Percentiles rank a stretch among this genome's conserved stretches.
phyloP scores from a whole-genome alignment of 2,888 invertebrate species.

The Parnassius orleans region DNA sequence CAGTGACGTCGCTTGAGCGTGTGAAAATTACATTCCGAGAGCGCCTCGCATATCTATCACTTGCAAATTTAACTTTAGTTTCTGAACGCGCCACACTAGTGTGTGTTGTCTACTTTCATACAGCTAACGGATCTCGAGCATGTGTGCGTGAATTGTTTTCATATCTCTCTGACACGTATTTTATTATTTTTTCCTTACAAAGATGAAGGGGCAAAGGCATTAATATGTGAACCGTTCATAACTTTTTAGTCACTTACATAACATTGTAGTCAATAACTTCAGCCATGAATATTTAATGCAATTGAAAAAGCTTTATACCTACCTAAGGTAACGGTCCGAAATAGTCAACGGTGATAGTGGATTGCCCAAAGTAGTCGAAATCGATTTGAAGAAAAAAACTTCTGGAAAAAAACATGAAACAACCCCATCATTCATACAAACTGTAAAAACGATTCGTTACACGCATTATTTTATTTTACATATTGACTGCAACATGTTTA shows the following conservation, averaged over 20 bases:
- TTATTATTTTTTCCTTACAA: constrained; percentile 20
- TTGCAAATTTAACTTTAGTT: constrained; percentile 80
- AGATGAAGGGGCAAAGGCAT: constrained; percentile 11
- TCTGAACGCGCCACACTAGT: constrained; percentile 42
- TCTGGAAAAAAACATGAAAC: too few species aligned
- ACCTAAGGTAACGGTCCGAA: too few species aligned
- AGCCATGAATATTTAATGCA: not conserved
- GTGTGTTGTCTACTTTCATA: constrained; percentile 23
- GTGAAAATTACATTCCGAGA: constrained; percentile 81
- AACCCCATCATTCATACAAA: too few species aligned
- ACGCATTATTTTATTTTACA: too few species aligned
- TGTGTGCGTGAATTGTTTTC: constrained; percentile 21
- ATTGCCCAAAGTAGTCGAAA: too few species aligned
- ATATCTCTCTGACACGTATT: constrained; percentile 17
- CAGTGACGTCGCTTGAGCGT: constrained; percentile 72
- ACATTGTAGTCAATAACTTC: constrained; percentile 1
- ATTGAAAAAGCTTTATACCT: too few species aligned
- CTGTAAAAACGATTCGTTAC: too few species aligned
- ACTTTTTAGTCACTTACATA: not conserved
- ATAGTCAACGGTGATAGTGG: too few species aligned
- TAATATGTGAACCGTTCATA: constrained; percentile 4
- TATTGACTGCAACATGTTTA: too few species aligned
- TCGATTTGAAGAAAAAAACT: too few species aligned
- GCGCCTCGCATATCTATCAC: constrained; percentile 81
- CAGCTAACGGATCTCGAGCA: not conserved